Base-by-base conservation (phyloP, 2,888 invertebrate species). In the Caenorhabditis japonica region DNA sequence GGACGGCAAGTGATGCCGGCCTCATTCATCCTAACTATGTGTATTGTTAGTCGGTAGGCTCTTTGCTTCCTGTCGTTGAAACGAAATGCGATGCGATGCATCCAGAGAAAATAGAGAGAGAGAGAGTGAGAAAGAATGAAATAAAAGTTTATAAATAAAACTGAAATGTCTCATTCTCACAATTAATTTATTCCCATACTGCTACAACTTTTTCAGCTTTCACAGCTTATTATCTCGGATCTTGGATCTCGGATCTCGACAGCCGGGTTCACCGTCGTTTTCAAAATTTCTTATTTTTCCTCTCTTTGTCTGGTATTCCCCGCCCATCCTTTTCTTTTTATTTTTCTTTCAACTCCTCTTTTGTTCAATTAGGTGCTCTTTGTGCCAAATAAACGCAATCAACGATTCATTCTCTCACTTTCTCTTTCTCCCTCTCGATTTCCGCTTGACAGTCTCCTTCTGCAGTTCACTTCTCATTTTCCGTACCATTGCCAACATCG, bases 321-420 rank as follows among this genome's bases (percentile, higher is more conserved):
- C 33, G 30, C 49, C 5, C 39, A n/a, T n/a, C 34, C 38, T 36
- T 23, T 44, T 36, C 33, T 30, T 34, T 34, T 27, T 49, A 19
- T 43, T 27, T 47, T 51, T 25, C 58, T 27, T 47, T 51, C 58
- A 30, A 12, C 46, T 72, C 53, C n/a, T 27, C 53, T 53, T 64
- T 72, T 60, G 59, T 66, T 55, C 62, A 66, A 66, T 72, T 66
- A 66, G 64, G 60, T 66, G 59, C 73, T 73, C 60, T 72, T 59
- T 72, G 58, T 62, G 56, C 47, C 47, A 30, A 56, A 56, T 71
- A 59, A 64, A 53, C 60, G 64, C 62, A 66, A 64, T 66, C 66
- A 64, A 46, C 60, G 15, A 46, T 39, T 27, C 59, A 53, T 46
- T 64, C 56, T 43, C 46, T 33, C 46, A 13, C 58, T 27, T 33